phyloP scores from a whole-genome alignment of 2,797 vertebrate genomes.

The Nothura maculosa region DNA sequence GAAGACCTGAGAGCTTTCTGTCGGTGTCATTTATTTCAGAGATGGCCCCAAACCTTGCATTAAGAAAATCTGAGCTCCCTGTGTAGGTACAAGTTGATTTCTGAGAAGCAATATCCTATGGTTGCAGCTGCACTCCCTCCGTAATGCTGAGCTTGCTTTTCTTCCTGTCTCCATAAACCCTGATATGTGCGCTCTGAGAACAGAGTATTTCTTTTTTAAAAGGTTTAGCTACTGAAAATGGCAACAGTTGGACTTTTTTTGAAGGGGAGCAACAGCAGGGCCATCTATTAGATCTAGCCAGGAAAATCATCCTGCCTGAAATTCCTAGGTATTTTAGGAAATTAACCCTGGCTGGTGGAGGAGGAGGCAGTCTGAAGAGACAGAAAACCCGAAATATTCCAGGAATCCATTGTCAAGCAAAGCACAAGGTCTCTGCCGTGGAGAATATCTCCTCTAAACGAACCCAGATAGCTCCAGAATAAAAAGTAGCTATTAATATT shows the following conservation, averaged over 20 bases:
- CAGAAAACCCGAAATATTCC: neutral
- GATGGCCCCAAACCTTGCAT: neutral
- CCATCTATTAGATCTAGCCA: neutral
- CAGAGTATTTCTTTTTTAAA: neutral
- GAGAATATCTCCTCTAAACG: neutral
- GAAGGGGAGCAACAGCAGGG: fast-evolving
- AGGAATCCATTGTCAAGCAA: slow-evolving; percentile 1
- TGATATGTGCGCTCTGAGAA: neutral
- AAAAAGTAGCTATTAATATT: slow-evolving; percentile 45
- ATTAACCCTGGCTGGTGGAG: neutral
- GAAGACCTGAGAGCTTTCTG: neutral
- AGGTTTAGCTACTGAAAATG: neutral
- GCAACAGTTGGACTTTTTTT: neutral
- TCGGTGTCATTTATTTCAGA: neutral
- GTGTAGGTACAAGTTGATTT: neutral
- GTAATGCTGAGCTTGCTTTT: neutral
- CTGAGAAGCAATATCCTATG: neutral
- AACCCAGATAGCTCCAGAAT: slow-evolving; percentile 8
- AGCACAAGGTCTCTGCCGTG: neutral
- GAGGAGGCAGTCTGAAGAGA: neutral
- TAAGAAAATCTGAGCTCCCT: neutral
- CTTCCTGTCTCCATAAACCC: neutral
- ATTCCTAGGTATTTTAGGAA: neutral
- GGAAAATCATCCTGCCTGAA: neutral
- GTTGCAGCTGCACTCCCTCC: neutral